Evolutionary conservation across 2,113 vertebrate genomes (phyloP), one percentile per base, ranked within the genome.

Genomic region (Dissostichus mawsoni): DNA sequence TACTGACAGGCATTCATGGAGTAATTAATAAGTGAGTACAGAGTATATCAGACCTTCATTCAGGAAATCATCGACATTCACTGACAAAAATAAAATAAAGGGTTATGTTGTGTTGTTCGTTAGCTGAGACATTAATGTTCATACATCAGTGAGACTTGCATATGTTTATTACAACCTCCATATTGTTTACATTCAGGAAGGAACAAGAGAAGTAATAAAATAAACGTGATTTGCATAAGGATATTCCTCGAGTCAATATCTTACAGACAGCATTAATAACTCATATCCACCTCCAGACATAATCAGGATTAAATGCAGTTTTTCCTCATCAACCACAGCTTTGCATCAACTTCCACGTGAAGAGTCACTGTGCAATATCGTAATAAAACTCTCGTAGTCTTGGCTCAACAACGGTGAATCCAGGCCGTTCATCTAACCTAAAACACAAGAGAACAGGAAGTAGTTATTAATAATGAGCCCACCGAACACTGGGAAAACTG

Each of bases 341-440:
- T 80, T 86, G 81, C 69, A 89, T 84, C 78, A 65, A 17, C 55
- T 48, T 63, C 45, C 6, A 29, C 10, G 50, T 58, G 74, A 72
- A n/a, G 51, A 29, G 76, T 93, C 92, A 98, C 62, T 98, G 96
- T 29, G 97, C 93, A 89, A 97, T 97, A 55, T 98, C 97, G 0
- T 99, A 99, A 81, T 99, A 98, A 90, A 96, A 99, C 36, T 97
- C 96, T 50, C 98, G 96, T 9, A 99, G 92, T 61, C 94, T 94
- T 51, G 94, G 91, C 82, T 99, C 98, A 0, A 99, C 97, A 0
- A 94, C 92, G 2, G 29, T 18, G 73, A 99, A 99, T 52, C 90
- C 85, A 0, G 97, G 98, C 67, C 98, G 93, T 23, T 96, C 95
- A 0, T 97, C 96, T 20, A 83, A 61, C 0, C 98, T 99, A 93